Percentiles rank a stretch among this genome's conserved stretches.
phyloP scores from a whole-genome alignment of 2,113 vertebrate species.

The Caracal caracal region DNA sequence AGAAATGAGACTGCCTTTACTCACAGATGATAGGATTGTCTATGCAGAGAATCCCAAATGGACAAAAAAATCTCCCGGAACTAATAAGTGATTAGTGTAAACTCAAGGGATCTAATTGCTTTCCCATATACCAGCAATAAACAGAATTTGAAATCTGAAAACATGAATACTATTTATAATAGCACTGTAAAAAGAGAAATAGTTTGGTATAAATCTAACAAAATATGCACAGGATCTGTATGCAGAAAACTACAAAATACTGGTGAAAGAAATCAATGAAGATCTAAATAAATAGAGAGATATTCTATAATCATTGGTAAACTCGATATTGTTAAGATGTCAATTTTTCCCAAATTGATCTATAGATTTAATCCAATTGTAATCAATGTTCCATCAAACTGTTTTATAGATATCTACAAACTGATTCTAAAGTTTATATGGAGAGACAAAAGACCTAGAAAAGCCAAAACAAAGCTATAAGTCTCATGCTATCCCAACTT shows the following conservation, averaged over 20 bases:
- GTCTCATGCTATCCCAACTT: too few relatives aligned
- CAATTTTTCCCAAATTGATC: not conserved
- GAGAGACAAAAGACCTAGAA: not conserved
- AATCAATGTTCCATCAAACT: not conserved
- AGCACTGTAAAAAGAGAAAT: not conserved
- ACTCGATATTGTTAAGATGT: not conserved
- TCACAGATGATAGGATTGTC: not conserved
- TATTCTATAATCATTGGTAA: not conserved
- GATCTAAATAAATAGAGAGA: not conserved
- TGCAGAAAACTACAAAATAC: not conserved
- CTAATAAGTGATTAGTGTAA: not conserved
- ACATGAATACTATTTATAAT: not conserved
- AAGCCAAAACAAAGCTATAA: not conserved
- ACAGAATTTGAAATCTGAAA: not conserved
- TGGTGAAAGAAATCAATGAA: not conserved
- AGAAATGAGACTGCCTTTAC: not conserved
- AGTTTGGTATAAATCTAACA: not conserved
- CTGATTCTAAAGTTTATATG: not conserved
- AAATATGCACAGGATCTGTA: not conserved
- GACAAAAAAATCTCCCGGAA: not conserved
- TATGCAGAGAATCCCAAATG: not conserved
- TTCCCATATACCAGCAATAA: not conserved
- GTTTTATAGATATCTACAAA: not conserved
- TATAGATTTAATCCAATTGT: not conserved
- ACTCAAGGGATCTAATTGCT: not conserved